A percentile compares a stretch with the other conserved stretches of the same genome.
phyloP scores from a whole-genome alignment of 2,113 vertebrate species.

The Climacteris rufus region DNA sequence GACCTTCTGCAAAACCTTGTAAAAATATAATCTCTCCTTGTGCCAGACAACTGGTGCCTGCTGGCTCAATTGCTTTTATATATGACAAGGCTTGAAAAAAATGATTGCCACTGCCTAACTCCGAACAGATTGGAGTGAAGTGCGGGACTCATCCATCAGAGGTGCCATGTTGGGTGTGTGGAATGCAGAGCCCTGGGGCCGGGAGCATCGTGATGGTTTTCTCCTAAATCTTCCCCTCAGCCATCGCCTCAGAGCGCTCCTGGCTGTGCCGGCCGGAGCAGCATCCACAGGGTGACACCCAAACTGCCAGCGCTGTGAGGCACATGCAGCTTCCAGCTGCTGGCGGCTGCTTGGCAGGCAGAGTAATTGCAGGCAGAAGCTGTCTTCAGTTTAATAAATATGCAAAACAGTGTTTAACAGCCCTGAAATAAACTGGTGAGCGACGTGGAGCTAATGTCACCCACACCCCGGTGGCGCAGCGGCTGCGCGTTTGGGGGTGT shows the following conservation, averaged over 20 bases:
- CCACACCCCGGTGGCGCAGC: fast-evolving
- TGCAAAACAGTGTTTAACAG: background rate
- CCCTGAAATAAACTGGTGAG: background rate
- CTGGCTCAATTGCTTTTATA: constrained; percentile 76
- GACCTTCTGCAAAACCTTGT: constrained; percentile 70
- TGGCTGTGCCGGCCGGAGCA: background rate
- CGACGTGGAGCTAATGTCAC: background rate
- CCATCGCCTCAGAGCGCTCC: background rate
- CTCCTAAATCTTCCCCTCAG: background rate
- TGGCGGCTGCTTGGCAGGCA: background rate
- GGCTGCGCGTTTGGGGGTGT: fast-evolving
- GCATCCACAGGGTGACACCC: background rate
- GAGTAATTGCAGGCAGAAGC: background rate
- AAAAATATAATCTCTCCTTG: constrained; percentile 62
- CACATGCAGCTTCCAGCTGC: background rate
- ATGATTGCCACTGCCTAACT: constrained; percentile 58
- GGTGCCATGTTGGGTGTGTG: constrained; percentile 1
- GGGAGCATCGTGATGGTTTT: background rate
- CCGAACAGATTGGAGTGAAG: constrained; percentile 66
- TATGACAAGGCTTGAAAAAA: constrained; percentile 72
- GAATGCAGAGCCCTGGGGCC: background rate
- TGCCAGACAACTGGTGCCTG: constrained; percentile 71
- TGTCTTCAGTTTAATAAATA: background rate
- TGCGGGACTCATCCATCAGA: constrained; percentile 65
- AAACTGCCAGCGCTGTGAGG: background rate